Conservation (phyloP, 2,113 vertebrate species). For the Dromas ardeola region DNA sequence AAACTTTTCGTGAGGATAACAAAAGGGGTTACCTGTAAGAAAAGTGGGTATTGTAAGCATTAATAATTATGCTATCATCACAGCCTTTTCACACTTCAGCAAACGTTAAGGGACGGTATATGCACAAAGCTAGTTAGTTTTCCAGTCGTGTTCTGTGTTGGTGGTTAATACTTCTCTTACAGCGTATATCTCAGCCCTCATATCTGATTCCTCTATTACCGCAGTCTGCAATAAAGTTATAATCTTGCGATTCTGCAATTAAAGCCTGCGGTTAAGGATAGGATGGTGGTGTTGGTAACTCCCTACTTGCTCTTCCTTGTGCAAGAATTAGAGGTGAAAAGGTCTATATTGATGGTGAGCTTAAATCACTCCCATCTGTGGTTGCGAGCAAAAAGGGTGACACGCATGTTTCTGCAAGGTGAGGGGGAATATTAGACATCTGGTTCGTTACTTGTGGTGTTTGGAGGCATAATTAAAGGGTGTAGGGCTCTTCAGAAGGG, state of each 20-base stretch:
- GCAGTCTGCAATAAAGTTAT: fast-evolving
- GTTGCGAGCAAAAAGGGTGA: not conserved
- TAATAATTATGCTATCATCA: not conserved
- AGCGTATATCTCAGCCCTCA: not conserved
- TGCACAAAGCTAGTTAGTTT: not conserved
- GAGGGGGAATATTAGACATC: not conserved
- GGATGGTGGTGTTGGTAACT: not conserved
- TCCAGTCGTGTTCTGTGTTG: not conserved
- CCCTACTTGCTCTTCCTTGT: not conserved
- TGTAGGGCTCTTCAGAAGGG: not conserved
- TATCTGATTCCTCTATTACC: not conserved
- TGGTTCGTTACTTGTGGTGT: not conserved
- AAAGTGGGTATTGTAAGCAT: not conserved
- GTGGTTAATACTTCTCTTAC: not conserved
- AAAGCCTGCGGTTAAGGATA: not conserved
- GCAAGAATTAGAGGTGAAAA: not conserved
- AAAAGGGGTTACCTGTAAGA: not conserved
- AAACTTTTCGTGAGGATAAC: not conserved
- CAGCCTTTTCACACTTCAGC: not conserved
- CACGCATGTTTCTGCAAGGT: fast-evolving
- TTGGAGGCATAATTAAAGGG: not conserved
- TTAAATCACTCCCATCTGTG: not conserved
- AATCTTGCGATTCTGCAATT: not conserved
- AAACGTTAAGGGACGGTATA: not conserved
- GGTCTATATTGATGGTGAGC: not conserved